Evolutionary conservation across 2,113 vertebrate genomes (phyloP), one percentile per base, ranked within the genome.

Genomic region (Prietella phreatophila): DNA sequence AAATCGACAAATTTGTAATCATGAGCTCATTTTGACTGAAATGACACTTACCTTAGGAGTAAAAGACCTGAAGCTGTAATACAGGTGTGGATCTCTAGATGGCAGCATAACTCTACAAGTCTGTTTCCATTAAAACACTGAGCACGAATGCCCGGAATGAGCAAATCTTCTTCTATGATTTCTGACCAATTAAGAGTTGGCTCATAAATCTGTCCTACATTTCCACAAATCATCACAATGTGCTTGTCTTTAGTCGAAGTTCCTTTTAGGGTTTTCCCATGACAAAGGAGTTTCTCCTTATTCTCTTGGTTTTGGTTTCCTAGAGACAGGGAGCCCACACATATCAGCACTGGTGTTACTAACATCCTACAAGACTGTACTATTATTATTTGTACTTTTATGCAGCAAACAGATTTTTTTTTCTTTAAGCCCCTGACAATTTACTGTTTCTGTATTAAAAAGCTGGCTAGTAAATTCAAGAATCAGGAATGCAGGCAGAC

Each of bases 81-180:
- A n/a, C 47, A 13, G 86, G 55, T 67, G 3, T 76, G 14, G 73
- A n/a, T 58, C 88, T 88, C 60, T 76, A 88, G 88, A 89, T 89
- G 90, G 86, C 88, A 91, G 86, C 73, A 87, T 53, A 78, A 85
- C 81, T 63, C 85, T 82, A 36, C 5, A 1, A 30, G 73, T 22
- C 56, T 5, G 14, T 63, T 79, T 79, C 4, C 8, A 47, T 36
- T 61, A 58, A 30, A 42, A 63, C n/a, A 15, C 25, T 20, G n/a
- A 56, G 8, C 17, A 53, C 33, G 30, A 82, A 82, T 13, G 19
- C 30, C 55, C 55, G 25, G 4, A 60, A 6, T 6, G 17, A 25
- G n/a, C n/a, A 3, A 81, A 36, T 58, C n/a, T 19, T 56, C 6
- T 30, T 42, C 20, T 20, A 19, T 42, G 36, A 78, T 50, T 50